Percentiles rank a stretch among this genome's conserved stretches.
phyloP scores from a whole-genome alignment of 2,888 invertebrate species.

The Drosophila seclusa region DNA sequence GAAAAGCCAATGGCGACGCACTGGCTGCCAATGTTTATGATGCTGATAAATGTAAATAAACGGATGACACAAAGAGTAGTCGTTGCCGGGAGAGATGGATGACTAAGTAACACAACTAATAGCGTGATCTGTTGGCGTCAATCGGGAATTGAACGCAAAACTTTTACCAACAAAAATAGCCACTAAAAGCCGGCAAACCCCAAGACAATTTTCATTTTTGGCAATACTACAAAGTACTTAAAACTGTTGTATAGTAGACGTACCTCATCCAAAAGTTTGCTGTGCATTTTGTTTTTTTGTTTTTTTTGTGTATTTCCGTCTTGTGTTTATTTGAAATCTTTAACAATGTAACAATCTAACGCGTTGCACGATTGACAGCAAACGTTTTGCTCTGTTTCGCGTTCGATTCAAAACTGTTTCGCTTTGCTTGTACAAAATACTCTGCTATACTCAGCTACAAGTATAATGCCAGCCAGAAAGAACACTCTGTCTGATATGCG shows the following conservation, averaged over 20 bases:
- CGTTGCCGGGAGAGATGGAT: constrained; percentile 40
- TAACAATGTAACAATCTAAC: constrained; percentile 26
- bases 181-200: constrained; percentile 28
- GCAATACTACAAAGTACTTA: constrained; percentile 8
- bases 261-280: constrained; percentile 82
- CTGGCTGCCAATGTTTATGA: constrained; percentile 60
- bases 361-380: constrained; percentile 32
- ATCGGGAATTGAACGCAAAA: constrained; percentile 41
- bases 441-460: constrained; percentile 43
- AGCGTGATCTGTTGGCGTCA: constrained; percentile 29
- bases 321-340: constrained; percentile 14
- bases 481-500: constrained; percentile 21
- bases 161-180: constrained; percentile 57
- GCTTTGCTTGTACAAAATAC: constrained; percentile 61
- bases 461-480: constrained; percentile 16
- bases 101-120: constrained; percentile 52
- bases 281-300: constrained; percentile 72
- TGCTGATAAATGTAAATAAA: constrained; percentile 64
- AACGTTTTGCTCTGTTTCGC: constrained; percentile 69
- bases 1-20: constrained; percentile 46
- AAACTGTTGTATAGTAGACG: constrained; percentile 37
- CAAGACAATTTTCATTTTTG: constrained; percentile 1
- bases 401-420: constrained; percentile 78
- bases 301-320: constrained; percentile 15
- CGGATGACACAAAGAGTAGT: constrained; percentile 49